These are phyloP conservation scores for Dinoponera quadriceps DNA, from an alignment of 1,140 invertebrate species.

Conservation along the genomic window DNA sequence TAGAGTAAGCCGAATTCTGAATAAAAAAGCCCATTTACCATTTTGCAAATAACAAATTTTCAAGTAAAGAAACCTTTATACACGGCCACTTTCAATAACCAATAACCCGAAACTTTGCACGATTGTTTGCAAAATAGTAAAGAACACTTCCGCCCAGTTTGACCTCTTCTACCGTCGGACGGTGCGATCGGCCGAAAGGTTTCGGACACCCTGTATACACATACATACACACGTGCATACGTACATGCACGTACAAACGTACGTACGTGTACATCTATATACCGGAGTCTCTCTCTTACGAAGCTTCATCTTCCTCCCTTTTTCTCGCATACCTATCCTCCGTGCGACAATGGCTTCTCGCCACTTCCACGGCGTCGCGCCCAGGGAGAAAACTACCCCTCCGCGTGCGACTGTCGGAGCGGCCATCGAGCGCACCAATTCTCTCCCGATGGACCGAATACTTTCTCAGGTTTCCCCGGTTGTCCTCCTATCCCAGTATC, in stretches of 20 bases:
- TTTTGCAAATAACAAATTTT: no score
- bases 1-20: no score
- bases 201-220: no score
- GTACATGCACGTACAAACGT: not conserved
- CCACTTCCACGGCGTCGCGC: constrained; percentile 27
- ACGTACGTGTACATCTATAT: not conserved
- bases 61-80: no score
- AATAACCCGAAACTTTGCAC: no score
- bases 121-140: no score
- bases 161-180: no score
- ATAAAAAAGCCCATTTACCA: no score
- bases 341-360: constrained; percentile 10
- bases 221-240: not conserved
- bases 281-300: not conserved
- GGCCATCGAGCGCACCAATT: constrained; percentile 29
- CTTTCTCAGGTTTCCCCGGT: constrained; percentile 30
- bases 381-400: constrained; percentile 39
- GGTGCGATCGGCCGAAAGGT: no score
- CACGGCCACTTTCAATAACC: no score
- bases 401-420: constrained; percentile 1
- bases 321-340: constrained; percentile 35
- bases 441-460: constrained; percentile 22
- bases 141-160: no score
- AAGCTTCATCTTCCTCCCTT: constrained; percentile 21
- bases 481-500: not conserved